These are phyloP conservation scores for Pristiophorus japonicus DNA, from an alignment of 2,113 vertebrate genomes.

Conservation along the genomic window DNA sequence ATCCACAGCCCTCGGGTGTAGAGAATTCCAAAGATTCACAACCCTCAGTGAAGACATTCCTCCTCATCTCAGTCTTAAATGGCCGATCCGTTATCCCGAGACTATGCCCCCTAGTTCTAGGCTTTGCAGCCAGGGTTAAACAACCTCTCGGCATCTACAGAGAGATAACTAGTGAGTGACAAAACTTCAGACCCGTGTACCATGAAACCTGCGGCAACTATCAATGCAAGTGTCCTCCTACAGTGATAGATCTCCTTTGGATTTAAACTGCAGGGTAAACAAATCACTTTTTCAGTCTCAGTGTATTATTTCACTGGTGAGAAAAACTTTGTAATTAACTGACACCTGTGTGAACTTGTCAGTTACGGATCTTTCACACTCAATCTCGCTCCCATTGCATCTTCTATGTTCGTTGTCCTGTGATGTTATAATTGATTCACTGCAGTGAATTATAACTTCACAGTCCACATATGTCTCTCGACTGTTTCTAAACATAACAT, in stretches of 20 bases:
- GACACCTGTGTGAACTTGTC: neutral
- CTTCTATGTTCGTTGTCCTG: neutral
- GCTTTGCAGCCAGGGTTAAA: too few species aligned
- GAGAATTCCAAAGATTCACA: too few species aligned
- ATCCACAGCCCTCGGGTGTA: too few species aligned
- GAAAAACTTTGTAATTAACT: neutral
- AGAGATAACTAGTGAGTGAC: neutral
- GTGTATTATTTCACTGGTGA: neutral
- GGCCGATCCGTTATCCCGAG: too few species aligned
- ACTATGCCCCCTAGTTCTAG: too few species aligned
- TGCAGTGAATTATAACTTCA: neutral
- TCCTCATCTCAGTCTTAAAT: too few species aligned
- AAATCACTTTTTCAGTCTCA: neutral
- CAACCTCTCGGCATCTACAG: too few species aligned
- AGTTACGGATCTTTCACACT: neutral
- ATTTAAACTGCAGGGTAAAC: neutral
- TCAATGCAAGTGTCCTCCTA: neutral
- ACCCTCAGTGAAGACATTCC: too few species aligned
- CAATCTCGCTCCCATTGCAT: neutral
- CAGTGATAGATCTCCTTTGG: neutral
- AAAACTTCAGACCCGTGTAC: neutral
- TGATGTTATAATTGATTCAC: slow-evolving; percentile 6
- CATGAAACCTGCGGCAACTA: neutral
- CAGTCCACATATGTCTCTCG: neutral
- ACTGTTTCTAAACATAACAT: neutral